Evolutionary conservation across 2,113 vertebrate species (phyloP).

Genomic region (Paramisgurnus dabryanus): DNA sequence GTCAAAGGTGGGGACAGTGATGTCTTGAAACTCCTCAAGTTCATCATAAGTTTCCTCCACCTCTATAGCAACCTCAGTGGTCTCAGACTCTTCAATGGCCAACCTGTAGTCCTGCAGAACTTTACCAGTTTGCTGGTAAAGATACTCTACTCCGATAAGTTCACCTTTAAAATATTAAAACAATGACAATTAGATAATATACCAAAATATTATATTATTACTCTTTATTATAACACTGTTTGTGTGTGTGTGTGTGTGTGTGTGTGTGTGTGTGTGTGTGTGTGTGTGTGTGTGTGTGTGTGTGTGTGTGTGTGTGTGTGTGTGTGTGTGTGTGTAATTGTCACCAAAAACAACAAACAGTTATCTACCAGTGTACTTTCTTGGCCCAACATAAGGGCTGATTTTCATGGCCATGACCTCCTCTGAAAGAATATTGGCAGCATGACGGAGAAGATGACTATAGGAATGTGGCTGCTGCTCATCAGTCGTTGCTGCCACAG

Average conservation of each 20-base stretch:
- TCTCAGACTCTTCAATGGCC: not conserved
- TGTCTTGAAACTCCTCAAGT: not conserved
- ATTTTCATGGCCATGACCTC: not conserved
- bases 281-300: too few relatives aligned
- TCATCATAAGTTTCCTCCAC: not conserved
- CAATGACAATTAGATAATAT: not conserved
- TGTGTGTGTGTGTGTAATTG: too few relatives aligned
- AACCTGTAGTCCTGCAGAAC: not conserved
- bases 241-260: not conserved
- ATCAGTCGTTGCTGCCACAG: too few relatives aligned
- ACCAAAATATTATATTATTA: too few relatives aligned
- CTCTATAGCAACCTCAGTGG: not conserved
- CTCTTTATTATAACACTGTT: too few relatives aligned
- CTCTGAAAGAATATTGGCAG: not conserved
- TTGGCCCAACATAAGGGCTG: slow-evolving; percentile 7
- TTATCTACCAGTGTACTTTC: slow-evolving; percentile 21
- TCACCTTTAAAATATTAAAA: not conserved
- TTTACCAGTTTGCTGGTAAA: not conserved
- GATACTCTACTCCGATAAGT: not conserved
- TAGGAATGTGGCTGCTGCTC: too few relatives aligned
- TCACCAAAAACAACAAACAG: not conserved
- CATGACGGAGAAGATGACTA: too few relatives aligned
- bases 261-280: not conserved
- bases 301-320: too few relatives aligned
- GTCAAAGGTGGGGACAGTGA: not conserved